These are phyloP conservation scores for Ennomos quercinarius DNA, from an alignment of 2,888 invertebrate species.

Conservation along the genomic window DNA sequence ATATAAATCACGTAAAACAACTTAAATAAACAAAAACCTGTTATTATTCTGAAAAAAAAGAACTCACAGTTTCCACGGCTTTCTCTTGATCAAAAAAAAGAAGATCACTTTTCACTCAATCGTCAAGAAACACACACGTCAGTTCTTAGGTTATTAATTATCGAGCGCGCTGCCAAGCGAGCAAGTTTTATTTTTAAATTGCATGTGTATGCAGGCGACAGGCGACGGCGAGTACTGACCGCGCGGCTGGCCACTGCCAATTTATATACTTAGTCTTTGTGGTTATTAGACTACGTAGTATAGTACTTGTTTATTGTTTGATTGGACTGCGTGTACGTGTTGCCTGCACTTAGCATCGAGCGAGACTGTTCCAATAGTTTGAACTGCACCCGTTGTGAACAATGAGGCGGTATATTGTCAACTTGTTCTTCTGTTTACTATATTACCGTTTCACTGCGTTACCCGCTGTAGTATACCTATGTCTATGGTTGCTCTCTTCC, in stretches of 20 bases:
- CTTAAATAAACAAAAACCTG: no score
- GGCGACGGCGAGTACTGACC: slow-evolving; percentile 56
- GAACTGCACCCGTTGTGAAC: no score
- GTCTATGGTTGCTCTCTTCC: no score
- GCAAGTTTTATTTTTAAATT: slow-evolving; percentile 34
- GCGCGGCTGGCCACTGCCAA: slow-evolving; percentile 53
- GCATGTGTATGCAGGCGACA: slow-evolving; percentile 49
- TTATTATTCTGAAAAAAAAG: background rate
- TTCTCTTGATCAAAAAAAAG: slow-evolving; percentile 5
- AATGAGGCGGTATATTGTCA: no score
- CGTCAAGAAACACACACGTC: slow-evolving; percentile 27
- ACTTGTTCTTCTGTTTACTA: no score
- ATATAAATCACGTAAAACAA: no score
- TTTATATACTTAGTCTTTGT: slow-evolving; percentile 47
- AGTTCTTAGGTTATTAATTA: slow-evolving; percentile 10
- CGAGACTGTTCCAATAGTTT: slow-evolving; percentile 8
- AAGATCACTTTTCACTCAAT: slow-evolving; percentile 31
- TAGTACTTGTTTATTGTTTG: slow-evolving; percentile 54
- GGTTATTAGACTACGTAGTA: slow-evolving; percentile 23
- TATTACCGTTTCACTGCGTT: no score
- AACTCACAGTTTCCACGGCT: slow-evolving; percentile 24
- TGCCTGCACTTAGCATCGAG: slow-evolving; percentile 17
- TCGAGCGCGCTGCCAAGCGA: background rate
- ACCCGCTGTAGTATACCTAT: no score
- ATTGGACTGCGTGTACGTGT: slow-evolving; percentile 37